Conservation (phyloP, 2,888 invertebrate species). For the Chloroclystis v-ata region DNA sequence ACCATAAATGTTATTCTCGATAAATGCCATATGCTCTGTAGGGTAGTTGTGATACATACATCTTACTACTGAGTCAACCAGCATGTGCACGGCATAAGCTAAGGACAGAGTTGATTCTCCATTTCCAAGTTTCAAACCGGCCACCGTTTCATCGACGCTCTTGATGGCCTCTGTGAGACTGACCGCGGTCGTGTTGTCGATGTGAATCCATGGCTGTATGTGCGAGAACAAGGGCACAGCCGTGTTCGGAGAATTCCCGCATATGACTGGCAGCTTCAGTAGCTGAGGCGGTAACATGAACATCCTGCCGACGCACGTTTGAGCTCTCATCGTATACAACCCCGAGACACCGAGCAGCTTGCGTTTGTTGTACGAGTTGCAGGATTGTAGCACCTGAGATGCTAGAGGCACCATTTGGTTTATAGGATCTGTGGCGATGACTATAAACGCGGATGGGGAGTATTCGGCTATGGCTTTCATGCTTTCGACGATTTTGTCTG, state of each 20-base stretch:
- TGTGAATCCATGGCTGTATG: slow-evolving; percentile 11
- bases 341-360: slow-evolving; percentile 20
- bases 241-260: slow-evolving; percentile 22
- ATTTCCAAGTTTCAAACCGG: slow-evolving; percentile 6
- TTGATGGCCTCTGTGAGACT: slow-evolving; percentile 10
- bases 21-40: slow-evolving; percentile 22
- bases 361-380: slow-evolving; percentile 9
- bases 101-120: slow-evolving; percentile 12
- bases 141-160: slow-evolving; percentile 8
- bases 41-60: slow-evolving; percentile 18
- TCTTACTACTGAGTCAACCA: slow-evolving; percentile 28
- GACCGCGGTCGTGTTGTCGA: slow-evolving; percentile 4
- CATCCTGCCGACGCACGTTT: slow-evolving; percentile 15
- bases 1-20: slow-evolving; percentile 18
- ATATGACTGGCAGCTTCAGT: slow-evolving; percentile 19
- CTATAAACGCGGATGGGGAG: slow-evolving; percentile 20
- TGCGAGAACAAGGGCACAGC: slow-evolving; percentile 20
- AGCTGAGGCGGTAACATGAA: slow-evolving; percentile 8
- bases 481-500: slow-evolving; percentile 13
- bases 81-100: slow-evolving; percentile 23
- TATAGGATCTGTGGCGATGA: slow-evolving; percentile 21
- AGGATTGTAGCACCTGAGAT: slow-evolving; percentile 13
- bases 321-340: slow-evolving; percentile 18
- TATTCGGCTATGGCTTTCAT: slow-evolving; percentile 13
- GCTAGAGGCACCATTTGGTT: slow-evolving; percentile 21